Percentiles rank a stretch among this genome's conserved stretches.
These are phyloP conservation scores for Macrophya alboannulata DNA, from an alignment of 2,888 invertebrate species.

Conservation along the genomic window DNA sequence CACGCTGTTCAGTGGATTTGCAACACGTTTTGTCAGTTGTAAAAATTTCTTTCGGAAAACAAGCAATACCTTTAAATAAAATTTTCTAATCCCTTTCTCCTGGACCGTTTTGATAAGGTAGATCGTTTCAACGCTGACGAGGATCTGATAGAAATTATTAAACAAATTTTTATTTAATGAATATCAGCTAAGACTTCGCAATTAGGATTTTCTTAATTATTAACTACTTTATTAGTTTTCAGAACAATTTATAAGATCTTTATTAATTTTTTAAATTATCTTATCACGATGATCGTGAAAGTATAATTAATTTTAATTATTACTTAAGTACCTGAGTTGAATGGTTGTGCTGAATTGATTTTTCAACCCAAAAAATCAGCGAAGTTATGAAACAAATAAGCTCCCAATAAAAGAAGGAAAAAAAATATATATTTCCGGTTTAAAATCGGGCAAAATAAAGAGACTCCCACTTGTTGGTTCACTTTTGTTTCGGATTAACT, in stretches of 20 bases:
- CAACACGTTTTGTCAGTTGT: too few species aligned
- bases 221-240: neutral
- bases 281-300: neutral
- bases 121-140: neutral
- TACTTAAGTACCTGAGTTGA: too few species aligned
- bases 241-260: neutral
- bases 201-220: neutral
- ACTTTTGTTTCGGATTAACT: slow-evolving; percentile 32
- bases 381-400: neutral
- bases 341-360: neutral
- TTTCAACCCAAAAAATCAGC: neutral
- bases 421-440: neutral
- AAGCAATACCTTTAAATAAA: neutral
- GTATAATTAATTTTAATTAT: too few species aligned
- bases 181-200: neutral
- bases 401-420: neutral
- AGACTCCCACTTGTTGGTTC: slow-evolving; percentile 1
- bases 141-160: neutral
- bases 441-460: neutral
- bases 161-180: neutral
- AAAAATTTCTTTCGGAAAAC: neutral
- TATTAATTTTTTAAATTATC: neutral
- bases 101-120: neutral
- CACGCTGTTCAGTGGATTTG: too few species aligned
- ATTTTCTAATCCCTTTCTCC: neutral